phyloP scores from a whole-genome alignment of 2,113 vertebrate species.

The Sisor rabdophorus region DNA sequence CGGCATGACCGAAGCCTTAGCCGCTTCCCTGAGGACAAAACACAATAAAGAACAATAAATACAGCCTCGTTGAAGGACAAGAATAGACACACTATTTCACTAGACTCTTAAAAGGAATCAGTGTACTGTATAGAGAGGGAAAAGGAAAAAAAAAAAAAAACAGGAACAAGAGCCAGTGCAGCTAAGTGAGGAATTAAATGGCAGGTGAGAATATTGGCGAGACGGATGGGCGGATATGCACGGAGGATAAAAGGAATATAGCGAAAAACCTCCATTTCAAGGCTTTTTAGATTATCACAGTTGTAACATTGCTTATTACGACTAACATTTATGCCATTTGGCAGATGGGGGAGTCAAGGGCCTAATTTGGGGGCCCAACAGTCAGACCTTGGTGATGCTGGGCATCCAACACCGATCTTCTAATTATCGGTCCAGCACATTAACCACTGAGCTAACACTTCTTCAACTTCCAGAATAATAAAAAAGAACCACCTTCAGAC shows the following conservation, averaged over 20 bases:
- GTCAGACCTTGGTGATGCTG: too few species aligned
- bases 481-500: neutral
- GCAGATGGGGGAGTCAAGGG: too few species aligned
- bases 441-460: too few species aligned
- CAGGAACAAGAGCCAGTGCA: neutral
- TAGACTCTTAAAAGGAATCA: constrained; percentile 20
- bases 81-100: neutral
- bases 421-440: too few species aligned
- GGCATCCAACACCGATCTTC: too few species aligned
- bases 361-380: too few species aligned
- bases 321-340: too few species aligned
- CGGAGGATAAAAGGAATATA: neutral
- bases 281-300: too few species aligned
- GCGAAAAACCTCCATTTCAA: neutral
- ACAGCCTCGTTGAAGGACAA: constrained; percentile 20
- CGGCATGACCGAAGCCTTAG: constrained; percentile 8
- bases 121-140: neutral
- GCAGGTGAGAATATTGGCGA: neutral
- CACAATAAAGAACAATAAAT: constrained; percentile 19
- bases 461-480: too few species aligned
- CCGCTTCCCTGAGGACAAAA: constrained; percentile 11
- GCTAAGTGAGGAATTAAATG: neutral
- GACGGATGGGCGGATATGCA: neutral
- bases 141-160: neutral
- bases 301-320: too few species aligned